These are phyloP conservation scores for Drosophila diplacantha DNA, from an alignment of 2,888 invertebrate species.

Conservation along the genomic window DNA sequence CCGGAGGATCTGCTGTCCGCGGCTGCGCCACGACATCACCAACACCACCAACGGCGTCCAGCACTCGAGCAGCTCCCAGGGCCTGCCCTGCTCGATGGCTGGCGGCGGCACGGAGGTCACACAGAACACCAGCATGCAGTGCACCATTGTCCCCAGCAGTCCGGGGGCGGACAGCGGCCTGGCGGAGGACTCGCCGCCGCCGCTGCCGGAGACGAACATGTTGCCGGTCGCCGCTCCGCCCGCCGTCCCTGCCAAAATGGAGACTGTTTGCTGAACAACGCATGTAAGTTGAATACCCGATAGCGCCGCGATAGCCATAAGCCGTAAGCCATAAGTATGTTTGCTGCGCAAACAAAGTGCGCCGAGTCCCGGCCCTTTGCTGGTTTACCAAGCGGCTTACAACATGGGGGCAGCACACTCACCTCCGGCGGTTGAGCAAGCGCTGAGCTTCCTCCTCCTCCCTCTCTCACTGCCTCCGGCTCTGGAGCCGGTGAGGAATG, in stretches of 20 bases:
- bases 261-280: conserved; percentile 78
- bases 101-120: conserved; percentile 72
- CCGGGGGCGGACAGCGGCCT: conserved; percentile 20
- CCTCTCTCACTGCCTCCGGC: too few species aligned
- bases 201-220: conserved; percentile 4
- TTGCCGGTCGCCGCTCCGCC: neutral
- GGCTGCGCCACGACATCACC: conserved; percentile 79
- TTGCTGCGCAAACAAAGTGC: conserved; percentile 14
- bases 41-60: conserved; percentile 82
- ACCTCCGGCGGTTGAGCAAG: conserved; percentile 7
- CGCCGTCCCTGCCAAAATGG: conserved; percentile 21
- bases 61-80: conserved; percentile 88
- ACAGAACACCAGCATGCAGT: conserved; percentile 70
- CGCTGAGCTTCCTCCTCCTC: neutral
- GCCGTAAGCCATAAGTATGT: neutral
- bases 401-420: conserved; percentile 10
- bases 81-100: conserved; percentile 85
- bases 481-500: conserved; percentile 5
- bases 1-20: conserved; percentile 83
- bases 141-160: conserved; percentile 41
- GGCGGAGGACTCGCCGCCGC: conserved; percentile 5
- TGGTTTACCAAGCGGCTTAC: conserved; percentile 17
- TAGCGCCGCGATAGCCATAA: conserved; percentile 11
- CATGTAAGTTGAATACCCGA: conserved; percentile 49
- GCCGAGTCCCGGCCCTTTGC: neutral